phyloP scores from a whole-genome alignment of 2,797 vertebrate species.

The Sebastes wilsoni region DNA sequence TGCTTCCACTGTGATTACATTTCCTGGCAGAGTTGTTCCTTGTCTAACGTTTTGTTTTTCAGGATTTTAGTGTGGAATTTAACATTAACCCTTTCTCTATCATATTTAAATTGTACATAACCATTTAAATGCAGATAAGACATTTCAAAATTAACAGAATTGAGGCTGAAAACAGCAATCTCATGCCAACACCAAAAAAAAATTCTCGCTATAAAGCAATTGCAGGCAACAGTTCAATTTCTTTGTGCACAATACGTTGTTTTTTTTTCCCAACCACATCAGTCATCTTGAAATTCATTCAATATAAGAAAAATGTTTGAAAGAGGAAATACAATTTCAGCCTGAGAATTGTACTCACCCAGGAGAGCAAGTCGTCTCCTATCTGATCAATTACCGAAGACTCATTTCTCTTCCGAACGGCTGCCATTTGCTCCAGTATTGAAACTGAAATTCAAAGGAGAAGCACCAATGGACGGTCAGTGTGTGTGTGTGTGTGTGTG shows the following conservation, averaged over 20 bases:
- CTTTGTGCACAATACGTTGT: conserved; percentile 9
- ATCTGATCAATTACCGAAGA: conserved; percentile 93
- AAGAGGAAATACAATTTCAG: conserved; percentile 58
- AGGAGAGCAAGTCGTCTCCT: conserved; percentile 92
- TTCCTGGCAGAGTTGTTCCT: not conserved
- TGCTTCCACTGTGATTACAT: not conserved
- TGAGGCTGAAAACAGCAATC: conserved; percentile 11
- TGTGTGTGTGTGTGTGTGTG: not conserved
- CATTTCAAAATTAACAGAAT: conserved; percentile 12
- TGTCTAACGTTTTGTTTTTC: not conserved
- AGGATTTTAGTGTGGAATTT: not conserved
- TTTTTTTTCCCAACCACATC: conserved; percentile 40
- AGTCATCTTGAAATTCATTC: conserved; percentile 57
- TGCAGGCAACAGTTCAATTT: conserved; percentile 49
- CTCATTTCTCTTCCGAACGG: conserved; percentile 90
- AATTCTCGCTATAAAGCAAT: conserved; percentile 26
- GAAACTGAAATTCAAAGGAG: conserved; percentile 80
- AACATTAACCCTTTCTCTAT: not conserved
- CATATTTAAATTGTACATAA: not conserved
- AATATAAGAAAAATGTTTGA: conserved; percentile 54
- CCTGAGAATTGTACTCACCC: conserved; percentile 84
- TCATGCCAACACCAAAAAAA: not conserved
- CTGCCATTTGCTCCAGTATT: conserved; percentile 91
- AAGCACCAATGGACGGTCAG: conserved; percentile 9
- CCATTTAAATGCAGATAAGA: not conserved